Base-by-base conservation (phyloP, 1,140 invertebrate genomes). In the Carcinoscorpius rotundicauda region DNA sequence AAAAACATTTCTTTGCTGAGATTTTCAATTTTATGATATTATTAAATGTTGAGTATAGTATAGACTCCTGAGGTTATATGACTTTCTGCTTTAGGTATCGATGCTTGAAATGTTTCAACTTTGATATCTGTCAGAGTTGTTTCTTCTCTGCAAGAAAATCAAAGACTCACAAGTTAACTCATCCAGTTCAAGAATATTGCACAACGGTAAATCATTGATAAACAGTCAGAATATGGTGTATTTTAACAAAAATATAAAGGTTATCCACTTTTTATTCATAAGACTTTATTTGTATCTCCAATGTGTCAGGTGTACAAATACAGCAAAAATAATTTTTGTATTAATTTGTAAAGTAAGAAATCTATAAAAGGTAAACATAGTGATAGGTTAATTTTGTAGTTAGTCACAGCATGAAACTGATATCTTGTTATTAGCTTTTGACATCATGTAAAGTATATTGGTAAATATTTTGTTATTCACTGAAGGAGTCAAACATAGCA, bases 171-270 rank as follows among this genome's bases (percentile, higher is more conserved):
- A 99, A 98, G 81, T 80, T 97, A 4, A 95, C 89, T 48, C 97
- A 99, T 85, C 97, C 96, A 58, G 98, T 99, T 94, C 96, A 99
- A 76, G 97, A 99, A 78, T 99, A 99, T 78, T 98, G 95, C 76
- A 93, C 91, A 69, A 89, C 93, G 75, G 92, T 96, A 81, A 84
- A 87, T 84, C 66, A 4, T 50, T 29, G 5, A 9, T 60, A 9
- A 49, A 29, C 52, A 6, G 6, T 51, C 48, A 9, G 6, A 51
- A 62, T 59, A 49, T 52, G 3, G 5, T 60, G 51, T 60, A 51
- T 49, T 66, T 52, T 9, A 29, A 4, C 50, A 59, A 51, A 6
- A n/a, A 0, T 53, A 50, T 61, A 4, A 49, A 51, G 8, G 52
- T 29, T 59, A 6, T 8, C 51, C 55, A 10, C 61, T 49, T 61